Conservation (phyloP, 1,140 invertebrate species). For the Lethocerus indicus region DNA sequence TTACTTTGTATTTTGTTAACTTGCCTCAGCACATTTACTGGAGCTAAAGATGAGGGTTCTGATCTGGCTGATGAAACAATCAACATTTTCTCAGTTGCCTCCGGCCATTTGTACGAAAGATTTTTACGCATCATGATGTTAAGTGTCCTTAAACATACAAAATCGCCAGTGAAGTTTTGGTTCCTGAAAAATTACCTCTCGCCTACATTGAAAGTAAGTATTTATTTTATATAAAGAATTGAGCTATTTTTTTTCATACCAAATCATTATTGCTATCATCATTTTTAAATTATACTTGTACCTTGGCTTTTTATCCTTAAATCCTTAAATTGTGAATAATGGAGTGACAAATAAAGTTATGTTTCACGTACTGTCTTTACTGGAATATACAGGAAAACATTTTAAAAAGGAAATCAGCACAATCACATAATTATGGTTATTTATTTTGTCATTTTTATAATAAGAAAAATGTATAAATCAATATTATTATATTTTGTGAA, state of each 20-base stretch:
- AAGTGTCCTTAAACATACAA: constrained; percentile 89
- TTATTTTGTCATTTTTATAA: no score
- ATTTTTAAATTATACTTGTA: background rate
- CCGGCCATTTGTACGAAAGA: constrained; percentile 96
- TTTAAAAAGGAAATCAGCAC: no score
- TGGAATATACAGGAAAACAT: no score
- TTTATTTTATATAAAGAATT: background rate
- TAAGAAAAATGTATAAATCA: no score
- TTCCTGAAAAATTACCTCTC: constrained; percentile 99
- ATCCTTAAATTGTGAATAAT: background rate
- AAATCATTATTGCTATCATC: background rate
- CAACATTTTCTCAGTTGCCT: constrained; percentile 98
- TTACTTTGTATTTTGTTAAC: no score
- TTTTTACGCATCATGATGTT: constrained; percentile 98
- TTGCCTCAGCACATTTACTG: constrained; percentile 42
- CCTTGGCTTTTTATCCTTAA: background rate
- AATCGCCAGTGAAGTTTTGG: constrained; percentile 99
- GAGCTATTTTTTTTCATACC: background rate
- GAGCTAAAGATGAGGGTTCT: constrained; percentile 30
- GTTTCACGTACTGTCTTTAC: no score
- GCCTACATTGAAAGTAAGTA: constrained; percentile 74
- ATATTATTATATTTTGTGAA: no score
- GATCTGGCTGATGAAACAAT: constrained; percentile 70
- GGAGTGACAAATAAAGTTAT: no score
- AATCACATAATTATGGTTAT: no score